A percentile compares a stretch with the other conserved stretches of the same genome.
These are phyloP conservation scores for Paramormyrops kingsleyae DNA, from an alignment of 2,113 vertebrate species.

Conservation along the genomic window DNA sequence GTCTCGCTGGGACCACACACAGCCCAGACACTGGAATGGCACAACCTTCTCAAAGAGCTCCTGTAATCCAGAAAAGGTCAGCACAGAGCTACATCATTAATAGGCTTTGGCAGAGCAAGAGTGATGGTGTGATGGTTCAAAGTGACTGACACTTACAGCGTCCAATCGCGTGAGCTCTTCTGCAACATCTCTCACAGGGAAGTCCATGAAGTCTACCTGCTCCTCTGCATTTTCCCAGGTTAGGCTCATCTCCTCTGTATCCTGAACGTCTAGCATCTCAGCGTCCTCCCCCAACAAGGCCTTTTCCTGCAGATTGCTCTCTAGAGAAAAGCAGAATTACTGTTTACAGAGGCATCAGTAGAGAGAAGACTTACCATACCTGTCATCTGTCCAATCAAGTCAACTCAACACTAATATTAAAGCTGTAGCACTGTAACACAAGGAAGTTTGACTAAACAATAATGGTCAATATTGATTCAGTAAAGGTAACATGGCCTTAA, in stretches of 20 bases:
- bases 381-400: not conserved
- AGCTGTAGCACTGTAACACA: not conserved
- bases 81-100: not conserved
- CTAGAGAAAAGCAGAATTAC: slow-evolving; percentile 20
- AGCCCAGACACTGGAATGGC: slow-evolving; percentile 78
- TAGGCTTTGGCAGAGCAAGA: not conserved
- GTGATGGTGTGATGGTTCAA: not conserved
- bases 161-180: slow-evolving; percentile 75
- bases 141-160: slow-evolving; percentile 52
- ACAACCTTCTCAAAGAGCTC: slow-evolving; percentile 69
- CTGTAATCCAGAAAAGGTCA: slow-evolving; percentile 43
- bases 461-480: not conserved
- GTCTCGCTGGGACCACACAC: slow-evolving; percentile 81
- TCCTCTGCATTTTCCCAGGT: slow-evolving; percentile 34
- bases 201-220: slow-evolving; percentile 60
- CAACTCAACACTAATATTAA: not conserved
- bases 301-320: slow-evolving; percentile 19
- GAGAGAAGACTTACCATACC: not conserved
- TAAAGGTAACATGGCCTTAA: not conserved
- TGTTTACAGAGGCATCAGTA: not conserved
- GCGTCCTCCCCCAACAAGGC: slow-evolving; percentile 2
- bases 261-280: slow-evolving; percentile 29
- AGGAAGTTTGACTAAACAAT: not conserved
- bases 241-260: slow-evolving; percentile 35
- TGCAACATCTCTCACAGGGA: slow-evolving; percentile 58